Conservation (phyloP, 2,113 vertebrate species). For the Verasper variegatus region DNA sequence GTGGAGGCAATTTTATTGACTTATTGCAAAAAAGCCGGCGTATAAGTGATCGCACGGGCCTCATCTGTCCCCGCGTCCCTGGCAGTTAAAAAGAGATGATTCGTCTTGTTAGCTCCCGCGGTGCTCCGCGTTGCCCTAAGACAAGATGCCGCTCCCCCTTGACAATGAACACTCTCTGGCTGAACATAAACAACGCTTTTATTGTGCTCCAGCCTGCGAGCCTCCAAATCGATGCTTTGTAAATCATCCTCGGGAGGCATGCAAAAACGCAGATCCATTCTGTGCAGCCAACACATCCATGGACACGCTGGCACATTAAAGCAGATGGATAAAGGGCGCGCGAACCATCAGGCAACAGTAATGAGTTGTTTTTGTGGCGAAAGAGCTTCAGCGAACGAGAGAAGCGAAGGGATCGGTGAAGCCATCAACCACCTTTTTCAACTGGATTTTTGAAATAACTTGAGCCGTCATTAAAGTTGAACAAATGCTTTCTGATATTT, state of each 20-base stretch:
- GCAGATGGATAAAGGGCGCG: constrained; percentile 49
- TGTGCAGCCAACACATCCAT: constrained; percentile 37
- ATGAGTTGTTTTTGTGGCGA: constrained; percentile 2
- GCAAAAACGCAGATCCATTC: constrained; percentile 29
- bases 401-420: constrained; percentile 28
- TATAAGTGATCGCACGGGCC: constrained; percentile 41
- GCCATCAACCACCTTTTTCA: constrained; percentile 27
- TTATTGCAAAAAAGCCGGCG: constrained; percentile 57
- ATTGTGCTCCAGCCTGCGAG: constrained; percentile 60
- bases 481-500: constrained; percentile 30
- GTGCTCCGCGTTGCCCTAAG: constrained; percentile 64
- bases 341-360: not conserved
- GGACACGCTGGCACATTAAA: constrained; percentile 28
- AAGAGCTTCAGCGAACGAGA: constrained; percentile 1
- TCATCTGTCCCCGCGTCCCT: constrained; percentile 48
- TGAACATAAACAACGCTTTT: constrained; percentile 74
- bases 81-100: constrained; percentile 68
- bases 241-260: constrained; percentile 65
- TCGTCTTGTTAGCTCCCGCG: constrained; percentile 37
- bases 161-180: constrained; percentile 61
- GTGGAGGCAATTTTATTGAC: constrained; percentile 69
- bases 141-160: constrained; percentile 57
- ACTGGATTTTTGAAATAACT: constrained; percentile 19
- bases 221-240: constrained; percentile 66
- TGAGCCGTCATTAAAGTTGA: constrained; percentile 54